phyloP scores from a whole-genome alignment of 1,140 invertebrate species.

The Holotrichia oblita region DNA sequence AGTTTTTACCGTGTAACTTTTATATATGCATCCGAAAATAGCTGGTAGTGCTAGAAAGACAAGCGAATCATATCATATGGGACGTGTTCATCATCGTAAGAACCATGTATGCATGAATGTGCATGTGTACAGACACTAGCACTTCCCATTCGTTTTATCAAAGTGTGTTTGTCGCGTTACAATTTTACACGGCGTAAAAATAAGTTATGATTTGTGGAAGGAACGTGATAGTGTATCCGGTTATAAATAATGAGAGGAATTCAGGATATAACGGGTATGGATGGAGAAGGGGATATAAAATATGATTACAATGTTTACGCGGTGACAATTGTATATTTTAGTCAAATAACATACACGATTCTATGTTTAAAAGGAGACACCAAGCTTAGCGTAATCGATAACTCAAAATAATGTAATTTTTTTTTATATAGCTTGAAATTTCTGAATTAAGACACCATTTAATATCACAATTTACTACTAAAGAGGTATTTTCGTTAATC shows the following conservation, averaged over 20 bases:
- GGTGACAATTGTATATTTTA: too few relatives aligned
- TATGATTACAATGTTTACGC: too few relatives aligned
- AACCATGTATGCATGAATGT: background rate
- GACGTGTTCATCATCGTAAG: conserved; percentile 5
- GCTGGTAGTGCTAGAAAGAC: conserved; percentile 3
- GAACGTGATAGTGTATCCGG: conserved; percentile 4
- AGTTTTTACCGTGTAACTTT: background rate
- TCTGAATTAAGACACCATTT: too few relatives aligned
- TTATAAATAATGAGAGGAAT: background rate
- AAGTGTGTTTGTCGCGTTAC: background rate
- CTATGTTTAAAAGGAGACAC: too few relatives aligned
- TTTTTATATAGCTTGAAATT: too few relatives aligned
- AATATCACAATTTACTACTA: too few relatives aligned
- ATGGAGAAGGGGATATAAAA: background rate
- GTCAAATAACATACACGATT: too few relatives aligned
- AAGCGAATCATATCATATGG: background rate
- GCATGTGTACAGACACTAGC: background rate
- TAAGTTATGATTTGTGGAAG: conserved; percentile 3
- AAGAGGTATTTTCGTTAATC: too few relatives aligned
- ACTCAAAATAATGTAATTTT: too few relatives aligned
- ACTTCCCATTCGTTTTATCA: background rate
- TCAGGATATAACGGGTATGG: background rate
- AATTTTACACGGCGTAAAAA: background rate
- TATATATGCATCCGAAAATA: conserved; percentile 11
- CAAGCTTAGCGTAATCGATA: too few relatives aligned